A percentile compares a stretch with the other conserved stretches of the same genome.
Evolutionary conservation across 1,140 invertebrate species (phyloP).

Genomic region (Tetranychus urticae): DNA sequence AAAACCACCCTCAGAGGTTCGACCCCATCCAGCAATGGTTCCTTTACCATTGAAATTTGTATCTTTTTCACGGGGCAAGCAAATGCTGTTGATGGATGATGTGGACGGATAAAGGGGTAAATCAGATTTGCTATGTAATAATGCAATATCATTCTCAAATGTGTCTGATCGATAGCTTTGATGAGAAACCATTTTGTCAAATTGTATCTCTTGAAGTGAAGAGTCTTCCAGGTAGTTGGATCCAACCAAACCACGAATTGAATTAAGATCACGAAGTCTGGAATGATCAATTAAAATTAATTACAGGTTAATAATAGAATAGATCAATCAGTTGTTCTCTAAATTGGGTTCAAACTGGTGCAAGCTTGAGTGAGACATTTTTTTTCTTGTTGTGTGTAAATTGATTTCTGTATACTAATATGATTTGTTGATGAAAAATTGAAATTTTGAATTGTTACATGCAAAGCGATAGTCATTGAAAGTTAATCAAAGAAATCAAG

Average conservation of each 20-base stretch:
- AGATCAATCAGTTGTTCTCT: no score
- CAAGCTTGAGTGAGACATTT: no score
- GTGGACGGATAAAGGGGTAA: background rate
- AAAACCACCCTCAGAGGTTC: slow-evolving; percentile 13
- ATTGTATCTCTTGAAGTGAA: background rate
- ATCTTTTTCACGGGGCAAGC: slow-evolving; percentile 14
- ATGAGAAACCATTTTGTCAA: background rate
- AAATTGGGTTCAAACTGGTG: no score
- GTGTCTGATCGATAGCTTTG: background rate
- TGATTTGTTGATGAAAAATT: no score
- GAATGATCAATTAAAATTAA: no score
- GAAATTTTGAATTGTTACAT: no score
- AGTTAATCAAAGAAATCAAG: no score
- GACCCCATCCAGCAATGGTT: slow-evolving; percentile 15
- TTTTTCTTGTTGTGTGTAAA: no score
- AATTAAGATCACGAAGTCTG: background rate
- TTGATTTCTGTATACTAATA: no score
- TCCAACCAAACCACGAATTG: background rate
- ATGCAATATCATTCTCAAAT: slow-evolving; percentile 7
- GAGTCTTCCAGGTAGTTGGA: background rate
- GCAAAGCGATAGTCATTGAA: no score
- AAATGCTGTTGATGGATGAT: background rate
- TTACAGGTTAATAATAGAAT: no score
- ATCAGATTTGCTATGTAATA: slow-evolving; percentile 1
- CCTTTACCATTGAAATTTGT: slow-evolving; percentile 41